Percentiles rank a stretch among this genome's conserved stretches.
Evolutionary conservation across 1,140 invertebrate genomes (phyloP).

Genomic region (Phenacoccus solenopsis): DNA sequence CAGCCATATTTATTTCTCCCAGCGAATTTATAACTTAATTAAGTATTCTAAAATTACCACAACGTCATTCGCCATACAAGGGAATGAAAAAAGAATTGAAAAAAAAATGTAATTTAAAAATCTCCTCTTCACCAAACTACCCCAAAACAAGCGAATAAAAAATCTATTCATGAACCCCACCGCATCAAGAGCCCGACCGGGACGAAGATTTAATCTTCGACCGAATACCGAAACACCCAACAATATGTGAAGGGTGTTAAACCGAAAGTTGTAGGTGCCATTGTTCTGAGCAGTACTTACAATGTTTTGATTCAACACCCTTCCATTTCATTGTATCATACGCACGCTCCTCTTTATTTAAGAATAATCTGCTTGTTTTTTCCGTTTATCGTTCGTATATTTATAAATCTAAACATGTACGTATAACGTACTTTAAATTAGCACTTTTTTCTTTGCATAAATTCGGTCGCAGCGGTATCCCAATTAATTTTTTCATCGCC

Average conservation of each 20-base stretch:
- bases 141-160: not conserved
- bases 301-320: constrained; percentile 1
- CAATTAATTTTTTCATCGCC: too few relatives aligned
- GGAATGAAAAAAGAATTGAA: too few relatives aligned
- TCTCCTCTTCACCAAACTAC: not conserved
- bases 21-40: too few relatives aligned
- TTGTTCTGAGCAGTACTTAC: not conserved
- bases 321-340: not conserved
- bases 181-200: not conserved
- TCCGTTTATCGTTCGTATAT: not conserved
- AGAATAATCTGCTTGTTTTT: not conserved
- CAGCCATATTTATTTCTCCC: too few relatives aligned
- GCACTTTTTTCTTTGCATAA: too few relatives aligned
- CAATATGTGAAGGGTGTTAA: not conserved
- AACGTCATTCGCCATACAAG: too few relatives aligned
- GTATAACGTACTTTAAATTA: too few relatives aligned
- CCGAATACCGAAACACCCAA: not conserved
- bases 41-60: too few relatives aligned
- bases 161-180: not conserved
- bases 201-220: not conserved
- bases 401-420: not conserved
- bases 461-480: too few relatives aligned
- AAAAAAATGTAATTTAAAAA: too few relatives aligned
- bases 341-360: not conserved
- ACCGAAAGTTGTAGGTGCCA: constrained; percentile 1